phyloP scores from a whole-genome alignment of 2,888 invertebrate genomes.

The Gibbula magus region DNA sequence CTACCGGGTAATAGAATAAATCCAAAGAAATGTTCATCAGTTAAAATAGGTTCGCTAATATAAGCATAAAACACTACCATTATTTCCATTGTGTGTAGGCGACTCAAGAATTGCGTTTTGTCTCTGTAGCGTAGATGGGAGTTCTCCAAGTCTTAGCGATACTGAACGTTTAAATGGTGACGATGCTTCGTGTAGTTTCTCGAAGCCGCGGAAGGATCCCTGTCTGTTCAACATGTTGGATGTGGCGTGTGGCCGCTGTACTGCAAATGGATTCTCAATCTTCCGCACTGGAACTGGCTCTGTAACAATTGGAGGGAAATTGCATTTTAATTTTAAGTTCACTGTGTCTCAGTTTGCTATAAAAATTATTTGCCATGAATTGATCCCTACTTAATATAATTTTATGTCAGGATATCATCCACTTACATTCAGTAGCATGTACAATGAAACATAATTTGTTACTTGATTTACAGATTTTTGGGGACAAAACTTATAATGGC shows the following conservation, averaged over 20 bases:
- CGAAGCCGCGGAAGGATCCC: slow-evolving; percentile 93
- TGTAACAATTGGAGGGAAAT: slow-evolving; percentile 42
- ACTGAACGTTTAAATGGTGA: slow-evolving; percentile 94
- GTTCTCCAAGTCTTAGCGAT: slow-evolving; percentile 93
- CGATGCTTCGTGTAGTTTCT: slow-evolving; percentile 71
- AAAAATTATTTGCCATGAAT: too few species aligned
- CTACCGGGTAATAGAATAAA: too few species aligned
- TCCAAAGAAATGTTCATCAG: not conserved
- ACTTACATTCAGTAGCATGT: too few species aligned
- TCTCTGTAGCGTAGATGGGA: slow-evolving; percentile 95
- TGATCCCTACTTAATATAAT: too few species aligned
- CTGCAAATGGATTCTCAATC: slow-evolving; percentile 83
- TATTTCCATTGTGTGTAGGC: slow-evolving; percentile 49
- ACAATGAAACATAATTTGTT: too few species aligned
- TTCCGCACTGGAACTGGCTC: slow-evolving; percentile 76
- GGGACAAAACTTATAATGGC: too few species aligned
- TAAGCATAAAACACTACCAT: not conserved
- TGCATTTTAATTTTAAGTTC: too few species aligned
- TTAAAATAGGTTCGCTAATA: too few species aligned
- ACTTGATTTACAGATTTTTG: too few species aligned
- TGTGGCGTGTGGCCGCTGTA: slow-evolving; percentile 89
- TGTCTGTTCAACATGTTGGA: slow-evolving; percentile 95
- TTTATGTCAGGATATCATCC: too few species aligned
- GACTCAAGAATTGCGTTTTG: slow-evolving; percentile 71
- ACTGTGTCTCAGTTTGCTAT: too few species aligned